A percentile compares a stretch with the other conserved stretches of the same genome.
These are phyloP conservation scores for Papilio aristodemus DNA, from an alignment of 1,140 invertebrate species.

Conservation along the genomic window DNA sequence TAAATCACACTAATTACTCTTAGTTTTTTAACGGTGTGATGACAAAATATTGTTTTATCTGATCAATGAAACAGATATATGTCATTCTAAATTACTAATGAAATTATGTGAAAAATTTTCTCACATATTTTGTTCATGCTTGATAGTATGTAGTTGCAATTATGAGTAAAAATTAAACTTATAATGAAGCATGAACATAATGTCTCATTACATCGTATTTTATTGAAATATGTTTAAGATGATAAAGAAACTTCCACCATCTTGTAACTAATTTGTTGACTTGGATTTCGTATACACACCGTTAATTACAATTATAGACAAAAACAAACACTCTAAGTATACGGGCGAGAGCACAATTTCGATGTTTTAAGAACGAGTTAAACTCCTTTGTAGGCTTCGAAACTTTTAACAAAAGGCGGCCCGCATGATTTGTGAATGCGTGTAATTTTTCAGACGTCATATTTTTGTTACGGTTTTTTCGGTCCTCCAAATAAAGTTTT, in stretches of 20 bases:
- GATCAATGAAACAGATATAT: no score
- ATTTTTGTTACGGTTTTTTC: conserved; percentile 76
- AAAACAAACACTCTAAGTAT: conserved; percentile 51
- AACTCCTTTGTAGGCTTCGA: conserved; percentile 68
- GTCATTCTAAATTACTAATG: no score
- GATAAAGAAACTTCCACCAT: neutral
- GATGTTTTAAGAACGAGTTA: conserved; percentile 71
- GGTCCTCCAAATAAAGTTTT: conserved; percentile 71
- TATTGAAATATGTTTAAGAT: neutral
- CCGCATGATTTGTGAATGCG: conserved; percentile 79
- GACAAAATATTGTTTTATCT: no score
- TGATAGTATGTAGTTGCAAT: no score
- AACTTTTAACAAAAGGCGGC: conserved; percentile 76
- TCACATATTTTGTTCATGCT: no score
- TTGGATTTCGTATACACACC: conserved; percentile 17
- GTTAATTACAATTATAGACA: conserved; percentile 35
- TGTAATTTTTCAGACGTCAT: conserved; percentile 80
- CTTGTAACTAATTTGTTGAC: conserved; percentile 15
- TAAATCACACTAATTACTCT: no score
- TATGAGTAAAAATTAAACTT: no score
- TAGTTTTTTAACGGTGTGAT: no score
- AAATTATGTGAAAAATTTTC: no score
- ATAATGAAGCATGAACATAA: no score
- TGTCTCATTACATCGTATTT: no score
- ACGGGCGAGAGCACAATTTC: conserved; percentile 54